These are phyloP conservation scores for Sinodicranocentrus sp. DNA, from an alignment of 2,888 invertebrate genomes.

Conservation along the genomic window DNA sequence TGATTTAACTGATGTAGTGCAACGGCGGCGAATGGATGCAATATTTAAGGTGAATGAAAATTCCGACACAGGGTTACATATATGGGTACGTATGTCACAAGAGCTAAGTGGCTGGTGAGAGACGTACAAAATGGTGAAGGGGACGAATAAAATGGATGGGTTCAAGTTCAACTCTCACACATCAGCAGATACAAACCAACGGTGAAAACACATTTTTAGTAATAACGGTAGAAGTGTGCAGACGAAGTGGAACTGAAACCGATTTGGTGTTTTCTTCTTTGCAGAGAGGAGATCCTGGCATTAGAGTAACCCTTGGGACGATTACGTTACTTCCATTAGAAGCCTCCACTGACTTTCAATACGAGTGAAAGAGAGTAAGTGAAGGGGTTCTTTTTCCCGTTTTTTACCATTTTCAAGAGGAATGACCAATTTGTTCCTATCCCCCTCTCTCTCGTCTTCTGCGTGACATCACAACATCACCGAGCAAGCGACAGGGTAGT, in stretches of 20 bases:
- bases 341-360: slow-evolving; percentile 62
- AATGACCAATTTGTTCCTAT: slow-evolving; percentile 76
- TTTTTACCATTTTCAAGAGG: slow-evolving; percentile 53
- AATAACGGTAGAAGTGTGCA: slow-evolving; percentile 40
- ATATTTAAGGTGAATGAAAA: slow-evolving; percentile 47
- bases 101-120: slow-evolving; percentile 59
- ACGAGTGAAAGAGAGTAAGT: slow-evolving; percentile 36
- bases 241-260: slow-evolving; percentile 40
- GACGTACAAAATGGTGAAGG: slow-evolving; percentile 40
- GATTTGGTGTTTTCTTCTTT: slow-evolving; percentile 44
- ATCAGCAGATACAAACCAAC: slow-evolving; percentile 24
- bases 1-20: slow-evolving; percentile 50
- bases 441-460: slow-evolving; percentile 63
- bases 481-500: slow-evolving; percentile 38
- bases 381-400: slow-evolving; percentile 42
- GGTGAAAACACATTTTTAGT: slow-evolving; percentile 51
- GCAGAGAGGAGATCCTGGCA: slow-evolving; percentile 64
- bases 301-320: slow-evolving; percentile 75
- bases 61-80: slow-evolving; percentile 40
- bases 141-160: slow-evolving; percentile 44
- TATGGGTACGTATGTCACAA: slow-evolving; percentile 39
- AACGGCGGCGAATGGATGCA: slow-evolving; percentile 41
- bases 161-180: slow-evolving; percentile 22
- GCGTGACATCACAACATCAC: slow-evolving; percentile 76
- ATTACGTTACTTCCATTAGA: slow-evolving; percentile 76